phyloP scores from a whole-genome alignment of 2,113 vertebrate species.

The Arizona elegans region DNA sequence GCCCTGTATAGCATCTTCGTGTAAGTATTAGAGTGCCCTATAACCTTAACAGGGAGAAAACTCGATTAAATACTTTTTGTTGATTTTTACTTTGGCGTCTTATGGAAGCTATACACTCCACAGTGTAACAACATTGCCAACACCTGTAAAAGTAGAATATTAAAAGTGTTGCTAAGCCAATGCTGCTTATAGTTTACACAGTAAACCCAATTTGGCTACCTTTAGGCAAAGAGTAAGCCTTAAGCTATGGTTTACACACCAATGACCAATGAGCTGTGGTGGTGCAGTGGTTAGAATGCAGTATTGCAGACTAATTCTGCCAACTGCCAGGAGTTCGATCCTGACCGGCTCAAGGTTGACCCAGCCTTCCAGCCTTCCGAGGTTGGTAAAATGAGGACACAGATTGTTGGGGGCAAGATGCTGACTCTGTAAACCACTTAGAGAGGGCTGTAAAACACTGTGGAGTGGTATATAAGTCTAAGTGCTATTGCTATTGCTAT shows the following conservation, averaged over 20 bases:
- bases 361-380: neutral
- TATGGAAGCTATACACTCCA: no score
- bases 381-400: neutral
- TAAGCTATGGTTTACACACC: neutral
- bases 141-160: neutral
- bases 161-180: neutral
- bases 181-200: neutral
- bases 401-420: neutral
- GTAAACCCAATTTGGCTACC: neutral
- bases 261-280: neutral
- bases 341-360: neutral
- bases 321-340: neutral
- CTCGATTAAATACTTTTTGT: neutral
- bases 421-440: neutral
- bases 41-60: neutral
- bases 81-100: neutral
- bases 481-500: neutral
- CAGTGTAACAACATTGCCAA: neutral
- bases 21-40: conserved; percentile 66
- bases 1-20: conserved; percentile 77
- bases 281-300: neutral
- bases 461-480: neutral
- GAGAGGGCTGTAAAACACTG: neutral
- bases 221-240: neutral
- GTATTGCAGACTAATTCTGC: neutral